A percentile compares a stretch with the other conserved stretches of the same genome.
Conservation (phyloP, 92 coral and sea anemone species). For the Porites evermanni region DNA sequence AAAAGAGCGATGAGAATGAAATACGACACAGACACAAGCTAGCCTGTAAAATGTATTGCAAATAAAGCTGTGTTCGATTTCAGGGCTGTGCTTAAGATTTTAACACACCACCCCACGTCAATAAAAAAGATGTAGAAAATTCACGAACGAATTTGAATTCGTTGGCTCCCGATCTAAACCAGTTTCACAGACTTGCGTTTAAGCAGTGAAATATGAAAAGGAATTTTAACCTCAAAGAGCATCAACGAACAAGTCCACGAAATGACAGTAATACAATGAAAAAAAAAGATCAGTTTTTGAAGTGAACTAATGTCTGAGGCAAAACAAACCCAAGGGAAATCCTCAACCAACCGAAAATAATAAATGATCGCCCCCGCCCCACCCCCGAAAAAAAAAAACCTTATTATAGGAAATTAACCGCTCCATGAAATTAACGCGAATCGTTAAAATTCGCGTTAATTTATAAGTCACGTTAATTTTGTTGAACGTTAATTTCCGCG, state of each 20-base stretch:
- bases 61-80: not conserved
- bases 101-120: not conserved
- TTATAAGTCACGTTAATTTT: too few relatives aligned
- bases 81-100: too few relatives aligned
- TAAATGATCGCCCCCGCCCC: too few relatives aligned
- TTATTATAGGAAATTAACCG: too few relatives aligned
- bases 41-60: constrained; percentile 1
- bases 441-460: too few relatives aligned
- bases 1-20: constrained; percentile 11
- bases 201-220: constrained; percentile 7
- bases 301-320: too few relatives aligned
- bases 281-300: too few relatives aligned
- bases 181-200: constrained; percentile 14
- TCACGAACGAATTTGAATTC: constrained; percentile 11
- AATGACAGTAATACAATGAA: not conserved
- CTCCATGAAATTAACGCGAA: too few relatives aligned
- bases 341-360: too few relatives aligned
- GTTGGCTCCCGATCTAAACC: constrained; percentile 12
- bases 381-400: too few relatives aligned
- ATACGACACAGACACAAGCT: constrained; percentile 10
- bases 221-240: constrained; percentile 21
- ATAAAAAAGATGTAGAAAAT: not conserved
- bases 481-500: too few relatives aligned
- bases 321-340: too few relatives aligned
- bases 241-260: constrained; percentile 18